Percentiles rank a stretch among this genome's conserved stretches.
phyloP scores from a whole-genome alignment of 2,113 vertebrate genomes.

The Aegithalos caudatus region DNA sequence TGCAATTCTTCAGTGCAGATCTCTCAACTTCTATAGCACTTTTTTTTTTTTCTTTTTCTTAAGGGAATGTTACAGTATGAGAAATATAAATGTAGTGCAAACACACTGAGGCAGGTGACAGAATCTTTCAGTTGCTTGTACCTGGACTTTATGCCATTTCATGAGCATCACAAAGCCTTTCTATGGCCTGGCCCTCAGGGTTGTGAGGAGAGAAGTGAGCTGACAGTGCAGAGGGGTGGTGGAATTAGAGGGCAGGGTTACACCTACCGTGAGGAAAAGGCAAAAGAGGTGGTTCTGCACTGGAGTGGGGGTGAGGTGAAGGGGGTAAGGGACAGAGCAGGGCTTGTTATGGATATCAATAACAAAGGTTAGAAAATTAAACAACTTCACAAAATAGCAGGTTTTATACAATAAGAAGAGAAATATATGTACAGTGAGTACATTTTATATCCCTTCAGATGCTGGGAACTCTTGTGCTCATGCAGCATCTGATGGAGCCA shows the following conservation, averaged over 20 bases:
- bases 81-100: background rate
- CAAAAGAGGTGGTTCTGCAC: background rate
- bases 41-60: no score
- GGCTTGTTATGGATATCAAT: background rate
- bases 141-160: background rate
- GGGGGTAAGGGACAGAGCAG: accelerated
- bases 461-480: background rate
- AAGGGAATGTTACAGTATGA: background rate
- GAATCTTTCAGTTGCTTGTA: background rate
- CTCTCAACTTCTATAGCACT: background rate
- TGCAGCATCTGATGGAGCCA: background rate
- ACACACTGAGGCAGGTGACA: background rate
- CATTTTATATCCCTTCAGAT: background rate
- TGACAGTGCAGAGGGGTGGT: background rate
- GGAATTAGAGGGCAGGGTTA: background rate
- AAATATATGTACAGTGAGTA: background rate
- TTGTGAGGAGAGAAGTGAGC: background rate
- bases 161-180: background rate
- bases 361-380: background rate
- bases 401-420: background rate
- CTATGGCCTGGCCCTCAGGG: background rate
- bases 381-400: background rate
- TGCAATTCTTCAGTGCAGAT: background rate
- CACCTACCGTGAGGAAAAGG: background rate
- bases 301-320: background rate